A percentile compares a stretch with the other conserved stretches of the same genome.
phyloP scores from a whole-genome alignment of 2,113 vertebrate genomes.

The Stigmatopora argus region DNA sequence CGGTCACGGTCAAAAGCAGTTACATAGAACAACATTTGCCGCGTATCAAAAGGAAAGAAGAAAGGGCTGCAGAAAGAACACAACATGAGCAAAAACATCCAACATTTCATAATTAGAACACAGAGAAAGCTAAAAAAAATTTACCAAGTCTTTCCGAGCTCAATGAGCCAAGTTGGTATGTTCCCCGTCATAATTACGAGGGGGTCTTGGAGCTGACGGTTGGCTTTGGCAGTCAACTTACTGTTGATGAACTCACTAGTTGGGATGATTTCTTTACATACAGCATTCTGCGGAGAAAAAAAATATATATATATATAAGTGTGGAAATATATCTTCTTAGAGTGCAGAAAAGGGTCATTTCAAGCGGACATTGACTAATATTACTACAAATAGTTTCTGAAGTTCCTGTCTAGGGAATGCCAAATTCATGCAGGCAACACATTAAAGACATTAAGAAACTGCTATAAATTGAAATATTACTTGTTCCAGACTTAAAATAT shows the following conservation, averaged over 20 bases:
- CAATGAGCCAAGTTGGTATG: slow-evolving; percentile 96
- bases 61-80: slow-evolving; percentile 78
- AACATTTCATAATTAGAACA: background rate
- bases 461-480: no score
- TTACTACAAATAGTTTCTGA: no score
- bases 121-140: background rate
- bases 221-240: slow-evolving; percentile 98
- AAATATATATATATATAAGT: background rate
- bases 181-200: slow-evolving; percentile 99
- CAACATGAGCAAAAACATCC: background rate
- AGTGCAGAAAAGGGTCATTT: background rate
- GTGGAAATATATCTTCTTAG: background rate
- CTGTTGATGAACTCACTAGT: slow-evolving; percentile 96
- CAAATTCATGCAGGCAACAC: no score
- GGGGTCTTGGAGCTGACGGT: slow-evolving; percentile 96
- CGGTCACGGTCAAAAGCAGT: slow-evolving; percentile 99
- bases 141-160: slow-evolving; percentile 97
- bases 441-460: no score
- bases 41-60: slow-evolving; percentile 98
- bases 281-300: slow-evolving; percentile 79
- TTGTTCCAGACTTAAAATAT: no score
- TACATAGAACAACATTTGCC: slow-evolving; percentile 98
- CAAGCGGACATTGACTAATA: no score
- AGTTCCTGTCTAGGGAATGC: no score
- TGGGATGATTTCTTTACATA: slow-evolving; percentile 94